Evolutionary conservation across 1,140 invertebrate genomes (phyloP).

Genomic region (Idris sp.): DNA sequence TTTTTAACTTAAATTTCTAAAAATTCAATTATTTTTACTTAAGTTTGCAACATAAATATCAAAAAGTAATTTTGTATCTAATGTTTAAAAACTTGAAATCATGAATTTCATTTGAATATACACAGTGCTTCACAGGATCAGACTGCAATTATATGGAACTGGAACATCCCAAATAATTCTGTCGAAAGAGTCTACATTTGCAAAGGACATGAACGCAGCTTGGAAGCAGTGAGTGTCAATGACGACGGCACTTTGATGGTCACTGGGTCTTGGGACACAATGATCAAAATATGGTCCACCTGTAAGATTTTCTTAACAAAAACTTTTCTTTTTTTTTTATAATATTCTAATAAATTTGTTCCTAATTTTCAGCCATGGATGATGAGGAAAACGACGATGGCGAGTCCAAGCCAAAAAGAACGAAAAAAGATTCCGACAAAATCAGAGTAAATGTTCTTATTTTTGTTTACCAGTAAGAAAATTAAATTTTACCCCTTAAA

Average conservation of each 20-base stretch:
- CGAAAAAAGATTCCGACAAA: constrained; percentile 72
- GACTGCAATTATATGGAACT: constrained; percentile 93
- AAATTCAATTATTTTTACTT: no score
- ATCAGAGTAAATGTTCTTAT: constrained; percentile 70
- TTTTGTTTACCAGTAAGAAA: no score
- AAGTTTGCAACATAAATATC: no score
- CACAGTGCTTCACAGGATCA: constrained; percentile 93
- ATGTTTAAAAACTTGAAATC: no score
- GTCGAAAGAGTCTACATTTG: constrained; percentile 89
- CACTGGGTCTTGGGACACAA: constrained; percentile 95
- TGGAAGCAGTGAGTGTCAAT: constrained; percentile 90
- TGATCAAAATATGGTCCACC: constrained; percentile 88
- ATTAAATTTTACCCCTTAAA: no score
- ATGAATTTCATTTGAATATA: constrained; percentile 8
- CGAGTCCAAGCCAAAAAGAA: constrained; percentile 77
- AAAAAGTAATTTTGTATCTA: no score
- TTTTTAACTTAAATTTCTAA: no score
- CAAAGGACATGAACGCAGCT: constrained; percentile 91
- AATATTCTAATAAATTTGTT: background rate
- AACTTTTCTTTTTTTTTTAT: no score
- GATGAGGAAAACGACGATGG: constrained; percentile 72
- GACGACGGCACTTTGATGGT: constrained; percentile 84
- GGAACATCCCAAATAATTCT: constrained; percentile 87
- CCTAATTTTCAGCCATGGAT: constrained; percentile 65
- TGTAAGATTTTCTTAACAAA: constrained; percentile 72